phyloP scores from a whole-genome alignment of 37 sponge, comb jelly and placozoan species.

The Halisarca cf. caerulea region DNA sequence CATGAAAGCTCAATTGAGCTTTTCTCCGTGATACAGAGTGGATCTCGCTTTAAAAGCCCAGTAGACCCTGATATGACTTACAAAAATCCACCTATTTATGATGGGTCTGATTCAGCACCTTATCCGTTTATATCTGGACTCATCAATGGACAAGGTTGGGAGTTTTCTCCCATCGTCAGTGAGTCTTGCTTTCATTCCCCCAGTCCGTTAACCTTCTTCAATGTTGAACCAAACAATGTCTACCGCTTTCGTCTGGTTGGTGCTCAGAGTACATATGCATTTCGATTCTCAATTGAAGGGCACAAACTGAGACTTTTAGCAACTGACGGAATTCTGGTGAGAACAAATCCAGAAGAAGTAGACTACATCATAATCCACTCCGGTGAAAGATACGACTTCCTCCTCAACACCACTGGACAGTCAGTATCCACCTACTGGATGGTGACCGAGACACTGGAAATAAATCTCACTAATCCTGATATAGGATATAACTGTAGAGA shows the following conservation, averaged over 20 bases:
- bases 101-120: constrained; percentile 65
- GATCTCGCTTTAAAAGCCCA: background rate
- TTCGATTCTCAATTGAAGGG: constrained; percentile 59
- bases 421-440: constrained; percentile 49
- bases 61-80: background rate
- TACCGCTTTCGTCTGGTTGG: constrained; percentile 84
- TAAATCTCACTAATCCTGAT: background rate
- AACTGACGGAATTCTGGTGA: constrained; percentile 60
- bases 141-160: constrained; percentile 79
- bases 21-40: constrained; percentile 33
- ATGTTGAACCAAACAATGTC: background rate
- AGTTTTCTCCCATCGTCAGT: background rate
- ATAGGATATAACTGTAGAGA: background rate
- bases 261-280: constrained; percentile 72
- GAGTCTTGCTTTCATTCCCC: background rate
- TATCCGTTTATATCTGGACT: constrained; percentile 73
- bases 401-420: constrained; percentile 46
- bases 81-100: constrained; percentile 5
- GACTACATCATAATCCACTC: constrained; percentile 80
- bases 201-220: background rate
- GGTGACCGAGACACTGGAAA: constrained; percentile 74
- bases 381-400: constrained; percentile 84
- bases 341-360: constrained; percentile 23
- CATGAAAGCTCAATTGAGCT: constrained; percentile 39
- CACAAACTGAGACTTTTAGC: constrained; percentile 71